phyloP scores from a whole-genome alignment of 2,888 invertebrate genomes.

The Agelastica alni region DNA sequence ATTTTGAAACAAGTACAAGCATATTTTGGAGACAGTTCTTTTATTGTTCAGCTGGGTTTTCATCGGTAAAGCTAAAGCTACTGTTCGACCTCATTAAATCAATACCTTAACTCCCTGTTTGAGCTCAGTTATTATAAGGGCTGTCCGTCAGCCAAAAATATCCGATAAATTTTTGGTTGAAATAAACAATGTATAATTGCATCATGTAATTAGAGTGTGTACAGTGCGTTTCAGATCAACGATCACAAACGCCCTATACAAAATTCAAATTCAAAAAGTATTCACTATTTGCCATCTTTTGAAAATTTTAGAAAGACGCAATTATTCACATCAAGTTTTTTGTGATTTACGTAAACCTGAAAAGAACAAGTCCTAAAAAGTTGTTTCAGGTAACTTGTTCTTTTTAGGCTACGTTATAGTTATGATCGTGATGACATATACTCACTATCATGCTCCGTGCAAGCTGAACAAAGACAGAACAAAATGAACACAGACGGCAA shows the following conservation, averaged over 20 bases:
- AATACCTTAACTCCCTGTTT: conserved; percentile 7
- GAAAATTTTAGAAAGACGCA: no score
- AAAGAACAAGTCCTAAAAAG: no score
- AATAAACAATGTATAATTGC: no score
- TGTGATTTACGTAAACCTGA: no score
- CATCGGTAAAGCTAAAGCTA: neutral
- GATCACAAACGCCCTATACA: no score
- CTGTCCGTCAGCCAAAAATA: neutral
- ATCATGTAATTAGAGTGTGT: no score
- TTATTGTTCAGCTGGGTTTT: neutral
- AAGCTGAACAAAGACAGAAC: conserved; percentile 75
- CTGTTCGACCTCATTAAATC: conserved; percentile 8
- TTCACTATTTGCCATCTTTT: no score
- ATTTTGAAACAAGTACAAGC: no score
- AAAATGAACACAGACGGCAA: conserved; percentile 61
- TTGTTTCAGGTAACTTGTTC: neutral
- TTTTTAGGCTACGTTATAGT: neutral
- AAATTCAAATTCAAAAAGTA: no score
- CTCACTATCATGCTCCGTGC: conserved; percentile 92
- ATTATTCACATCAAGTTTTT: no score
- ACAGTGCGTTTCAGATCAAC: no score
- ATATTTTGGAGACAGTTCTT: no score
- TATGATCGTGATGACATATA: conserved; percentile 55
- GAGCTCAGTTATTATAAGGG: neutral
- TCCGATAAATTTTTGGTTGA: neutral